Conservation (phyloP, 2,113 vertebrate genomes). For the Stercorarius parasiticus region DNA sequence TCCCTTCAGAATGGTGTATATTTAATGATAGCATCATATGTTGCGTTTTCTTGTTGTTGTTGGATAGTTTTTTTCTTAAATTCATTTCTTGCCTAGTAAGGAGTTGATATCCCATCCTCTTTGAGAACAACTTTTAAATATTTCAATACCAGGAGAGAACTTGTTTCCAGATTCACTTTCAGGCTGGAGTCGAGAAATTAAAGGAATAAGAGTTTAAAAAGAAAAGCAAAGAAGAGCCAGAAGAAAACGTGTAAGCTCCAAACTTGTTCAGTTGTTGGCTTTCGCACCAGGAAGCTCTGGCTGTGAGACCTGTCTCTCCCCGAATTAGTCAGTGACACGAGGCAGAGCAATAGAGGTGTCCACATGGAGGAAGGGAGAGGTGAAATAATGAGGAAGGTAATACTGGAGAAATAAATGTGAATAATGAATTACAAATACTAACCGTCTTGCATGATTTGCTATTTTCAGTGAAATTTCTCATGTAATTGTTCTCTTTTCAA, state of each 20-base stretch:
- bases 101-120: neutral
- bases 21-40: neutral
- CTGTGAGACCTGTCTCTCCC: neutral
- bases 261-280: neutral
- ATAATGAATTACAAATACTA: neutral
- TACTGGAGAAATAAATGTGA: neutral
- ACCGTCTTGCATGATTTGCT: neutral
- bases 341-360: neutral
- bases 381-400: neutral
- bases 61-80: neutral
- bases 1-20: neutral
- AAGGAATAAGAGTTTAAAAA: neutral
- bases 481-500: slow-evolving; percentile 56
- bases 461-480: neutral
- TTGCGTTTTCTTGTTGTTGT: neutral
- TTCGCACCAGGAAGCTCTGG: neutral
- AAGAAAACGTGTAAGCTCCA: neutral
- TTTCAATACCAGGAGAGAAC: neutral
- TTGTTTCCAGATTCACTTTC: slow-evolving; percentile 9
- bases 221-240: neutral
- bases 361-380: neutral
- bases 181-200: neutral
- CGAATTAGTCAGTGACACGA: neutral
- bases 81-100: neutral
- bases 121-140: slow-evolving; percentile 9